A percentile compares a stretch with the other conserved stretches of the same genome.
Evolutionary conservation across 2,113 vertebrate species (phyloP).

Genomic region (Dromiciops gliroides): DNA sequence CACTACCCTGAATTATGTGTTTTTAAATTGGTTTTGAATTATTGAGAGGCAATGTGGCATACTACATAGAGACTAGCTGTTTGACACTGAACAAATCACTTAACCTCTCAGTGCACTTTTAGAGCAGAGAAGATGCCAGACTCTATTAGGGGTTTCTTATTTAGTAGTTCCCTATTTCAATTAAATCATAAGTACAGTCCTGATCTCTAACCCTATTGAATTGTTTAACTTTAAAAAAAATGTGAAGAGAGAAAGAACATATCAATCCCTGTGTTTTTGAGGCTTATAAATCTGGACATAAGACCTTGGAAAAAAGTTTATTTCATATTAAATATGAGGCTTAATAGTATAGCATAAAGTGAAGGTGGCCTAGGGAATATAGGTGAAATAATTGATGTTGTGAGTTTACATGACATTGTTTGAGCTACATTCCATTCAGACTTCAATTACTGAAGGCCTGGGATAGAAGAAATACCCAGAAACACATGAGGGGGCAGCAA

Average conservation of each 20-base stretch:
- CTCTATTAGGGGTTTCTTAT: background rate
- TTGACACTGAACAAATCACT: background rate
- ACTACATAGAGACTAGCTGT: background rate
- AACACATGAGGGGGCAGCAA: background rate
- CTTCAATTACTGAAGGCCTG: background rate
- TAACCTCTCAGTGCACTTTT: background rate
- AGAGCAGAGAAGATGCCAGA: background rate
- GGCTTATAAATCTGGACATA: background rate
- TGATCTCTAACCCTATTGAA: background rate
- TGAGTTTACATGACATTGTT: background rate
- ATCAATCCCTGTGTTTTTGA: background rate
- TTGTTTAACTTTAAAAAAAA: background rate
- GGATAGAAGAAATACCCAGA: background rate
- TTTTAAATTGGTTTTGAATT: background rate
- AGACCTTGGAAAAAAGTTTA: background rate
- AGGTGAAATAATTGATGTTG: background rate
- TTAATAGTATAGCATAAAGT: background rate
- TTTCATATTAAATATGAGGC: background rate
- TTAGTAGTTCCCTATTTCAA: background rate
- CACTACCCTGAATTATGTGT: background rate
- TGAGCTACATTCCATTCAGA: too few species aligned
- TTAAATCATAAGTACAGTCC: background rate
- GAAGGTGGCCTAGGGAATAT: background rate
- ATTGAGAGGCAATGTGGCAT: background rate
- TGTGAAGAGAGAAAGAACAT: background rate